These are phyloP conservation scores for Gasteruption jaculator DNA, from an alignment of 2,888 invertebrate species.

Conservation along the genomic window DNA sequence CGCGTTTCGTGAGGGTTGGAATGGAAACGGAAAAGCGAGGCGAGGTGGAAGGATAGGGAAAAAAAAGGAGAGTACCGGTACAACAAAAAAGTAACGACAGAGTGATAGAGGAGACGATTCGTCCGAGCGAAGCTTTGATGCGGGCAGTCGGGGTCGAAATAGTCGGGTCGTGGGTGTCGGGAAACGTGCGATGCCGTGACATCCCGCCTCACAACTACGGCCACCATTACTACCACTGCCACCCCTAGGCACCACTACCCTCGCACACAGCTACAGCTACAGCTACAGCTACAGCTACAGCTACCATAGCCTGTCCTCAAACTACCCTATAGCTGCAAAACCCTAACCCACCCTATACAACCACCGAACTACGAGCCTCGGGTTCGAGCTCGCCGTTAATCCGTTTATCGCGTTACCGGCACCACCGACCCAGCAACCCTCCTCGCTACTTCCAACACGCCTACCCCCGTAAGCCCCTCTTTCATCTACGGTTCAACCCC, in stretches of 20 bases:
- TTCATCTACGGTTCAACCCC: conserved; percentile 2
- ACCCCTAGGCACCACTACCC: conserved; percentile 6
- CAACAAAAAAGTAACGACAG: background rate
- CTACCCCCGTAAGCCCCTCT: too few species aligned
- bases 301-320: conserved; percentile 11
- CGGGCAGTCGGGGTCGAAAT: conserved; percentile 26
- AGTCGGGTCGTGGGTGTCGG: conserved; percentile 31
- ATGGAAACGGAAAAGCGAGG: conserved; percentile 9
- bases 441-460: conserved; percentile 13
- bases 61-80: conserved; percentile 17
- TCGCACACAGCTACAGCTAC: too few species aligned
- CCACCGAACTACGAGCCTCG: conserved; percentile 39
- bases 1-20: conserved; percentile 5
- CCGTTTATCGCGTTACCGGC: conserved; percentile 51
- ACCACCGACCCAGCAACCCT: conserved; percentile 35
- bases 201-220: conserved; percentile 33
- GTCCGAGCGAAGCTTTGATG: conserved; percentile 34
- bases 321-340: conserved; percentile 16
- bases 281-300: conserved; percentile 1
- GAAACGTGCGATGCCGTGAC: conserved; percentile 43
- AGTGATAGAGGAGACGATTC: conserved; percentile 18
- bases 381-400: conserved; percentile 45
- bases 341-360: conserved; percentile 28
- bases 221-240: conserved; percentile 17
- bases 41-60: conserved; percentile 14